phyloP scores from a whole-genome alignment of 2,888 invertebrate species.

The Ecliptopera silaceata region DNA sequence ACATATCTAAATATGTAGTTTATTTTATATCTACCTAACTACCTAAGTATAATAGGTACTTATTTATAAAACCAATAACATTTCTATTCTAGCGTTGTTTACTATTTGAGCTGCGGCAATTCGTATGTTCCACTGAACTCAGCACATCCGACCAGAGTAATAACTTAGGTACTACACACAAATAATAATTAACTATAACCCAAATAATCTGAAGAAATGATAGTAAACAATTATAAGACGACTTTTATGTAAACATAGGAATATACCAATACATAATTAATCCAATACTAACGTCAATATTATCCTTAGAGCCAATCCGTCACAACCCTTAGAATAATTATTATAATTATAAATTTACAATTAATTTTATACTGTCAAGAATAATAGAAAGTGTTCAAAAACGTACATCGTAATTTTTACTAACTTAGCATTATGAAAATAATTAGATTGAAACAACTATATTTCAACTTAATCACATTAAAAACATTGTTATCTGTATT shows the following conservation, averaged over 20 bases:
- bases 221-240: background rate
- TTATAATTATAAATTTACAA: too few species aligned
- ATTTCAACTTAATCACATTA: too few species aligned
- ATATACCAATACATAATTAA: too few species aligned
- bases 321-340: conserved; percentile 9
- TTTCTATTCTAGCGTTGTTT: conserved; percentile 5
- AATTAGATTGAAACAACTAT: too few species aligned
- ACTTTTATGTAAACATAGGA: background rate
- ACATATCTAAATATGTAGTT: background rate
- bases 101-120: conserved; percentile 10
- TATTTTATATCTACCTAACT: background rate
- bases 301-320: conserved; percentile 12
- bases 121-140: too few species aligned
- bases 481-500: too few species aligned
- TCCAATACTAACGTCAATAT: too few species aligned
- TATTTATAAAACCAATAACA: background rate
- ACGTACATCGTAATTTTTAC: too few species aligned
- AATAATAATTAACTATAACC: background rate
- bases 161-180: background rate
- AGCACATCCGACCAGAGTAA: conserved; percentile 7
- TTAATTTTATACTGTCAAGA: too few species aligned
- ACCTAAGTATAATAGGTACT: background rate
- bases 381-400: too few species aligned
- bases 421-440: too few species aligned
- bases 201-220: background rate